Conservation (phyloP, 2,888 invertebrate species). For the Tethea ocularis region DNA sequence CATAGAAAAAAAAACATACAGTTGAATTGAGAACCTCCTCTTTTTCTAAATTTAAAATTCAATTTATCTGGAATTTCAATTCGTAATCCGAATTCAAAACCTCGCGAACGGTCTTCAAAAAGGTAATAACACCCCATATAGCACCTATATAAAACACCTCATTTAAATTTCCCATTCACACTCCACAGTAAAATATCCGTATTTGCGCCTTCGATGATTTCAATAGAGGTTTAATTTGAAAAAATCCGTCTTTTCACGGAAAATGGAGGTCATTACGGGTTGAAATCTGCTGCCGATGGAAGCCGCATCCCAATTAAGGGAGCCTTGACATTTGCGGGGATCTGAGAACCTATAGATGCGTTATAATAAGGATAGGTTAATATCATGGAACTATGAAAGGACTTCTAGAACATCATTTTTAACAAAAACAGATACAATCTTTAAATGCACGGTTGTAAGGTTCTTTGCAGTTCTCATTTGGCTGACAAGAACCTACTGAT, state of each 20-base stretch:
- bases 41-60: too few species aligned
- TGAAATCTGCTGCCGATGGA: constrained; percentile 41
- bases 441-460: too few species aligned
- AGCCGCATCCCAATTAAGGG: constrained; percentile 54
- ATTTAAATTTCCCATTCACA: background rate
- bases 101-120: too few species aligned
- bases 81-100: too few species aligned
- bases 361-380: constrained; percentile 3
- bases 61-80: too few species aligned
- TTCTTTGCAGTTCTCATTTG: too few species aligned
- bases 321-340: constrained; percentile 29
- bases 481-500: too few species aligned
- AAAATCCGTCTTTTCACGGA: constrained; percentile 23
- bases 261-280: constrained; percentile 40
- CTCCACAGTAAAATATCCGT: background rate
- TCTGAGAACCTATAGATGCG: constrained; percentile 9
- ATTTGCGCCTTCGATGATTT: constrained; percentile 4
- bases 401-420: too few species aligned
- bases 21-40: too few species aligned
- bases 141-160: background rate
- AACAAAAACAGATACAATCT: too few species aligned
- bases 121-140: background rate
- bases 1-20: too few species aligned
- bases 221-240: constrained; percentile 13
- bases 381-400: too few species aligned